These are phyloP conservation scores for Lepas anatifera DNA, from an alignment of 2,888 invertebrate genomes.

Conservation along the genomic window DNA sequence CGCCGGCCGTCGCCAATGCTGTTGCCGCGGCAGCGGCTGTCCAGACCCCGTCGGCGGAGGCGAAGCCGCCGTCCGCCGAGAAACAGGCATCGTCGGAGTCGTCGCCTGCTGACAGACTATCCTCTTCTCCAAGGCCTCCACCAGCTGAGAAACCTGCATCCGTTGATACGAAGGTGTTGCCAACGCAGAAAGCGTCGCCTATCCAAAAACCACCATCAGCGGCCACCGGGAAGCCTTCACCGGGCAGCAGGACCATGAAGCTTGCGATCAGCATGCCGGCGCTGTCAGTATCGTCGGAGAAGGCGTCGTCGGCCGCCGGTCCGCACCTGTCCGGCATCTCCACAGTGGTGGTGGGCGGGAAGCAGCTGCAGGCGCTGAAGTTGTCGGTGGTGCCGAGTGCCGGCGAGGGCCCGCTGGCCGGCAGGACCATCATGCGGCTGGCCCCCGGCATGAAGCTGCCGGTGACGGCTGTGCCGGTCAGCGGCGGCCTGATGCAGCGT, in stretches of 20 bases:
- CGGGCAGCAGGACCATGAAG: no score
- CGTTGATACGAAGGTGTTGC: no score
- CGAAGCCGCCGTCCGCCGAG: not conserved
- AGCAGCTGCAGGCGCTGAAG: not conserved
- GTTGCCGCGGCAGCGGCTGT: no score
- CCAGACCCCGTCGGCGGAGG: not conserved
- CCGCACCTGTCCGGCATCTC: not conserved
- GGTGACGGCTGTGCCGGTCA: not conserved
- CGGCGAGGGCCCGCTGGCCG: not conserved
- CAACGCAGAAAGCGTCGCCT: no score
- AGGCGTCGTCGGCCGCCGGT: not conserved
- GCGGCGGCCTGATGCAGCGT: not conserved
- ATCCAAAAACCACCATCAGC: no score
- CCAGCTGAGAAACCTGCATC: no score
- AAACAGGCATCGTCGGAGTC: not conserved
- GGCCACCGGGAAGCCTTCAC: no score
- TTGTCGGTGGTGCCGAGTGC: not conserved
- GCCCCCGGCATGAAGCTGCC: not conserved
- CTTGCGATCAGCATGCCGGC: no score
- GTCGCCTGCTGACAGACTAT: no score
- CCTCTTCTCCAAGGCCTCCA: no score
- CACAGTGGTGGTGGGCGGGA: not conserved
- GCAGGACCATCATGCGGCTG: not conserved
- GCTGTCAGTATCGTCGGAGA: not conserved
- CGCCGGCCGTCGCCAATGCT: no score